Evolutionary conservation across 2,113 vertebrate genomes (phyloP), one percentile per base, ranked within the genome.

Genomic region (Otus sunia): DNA sequence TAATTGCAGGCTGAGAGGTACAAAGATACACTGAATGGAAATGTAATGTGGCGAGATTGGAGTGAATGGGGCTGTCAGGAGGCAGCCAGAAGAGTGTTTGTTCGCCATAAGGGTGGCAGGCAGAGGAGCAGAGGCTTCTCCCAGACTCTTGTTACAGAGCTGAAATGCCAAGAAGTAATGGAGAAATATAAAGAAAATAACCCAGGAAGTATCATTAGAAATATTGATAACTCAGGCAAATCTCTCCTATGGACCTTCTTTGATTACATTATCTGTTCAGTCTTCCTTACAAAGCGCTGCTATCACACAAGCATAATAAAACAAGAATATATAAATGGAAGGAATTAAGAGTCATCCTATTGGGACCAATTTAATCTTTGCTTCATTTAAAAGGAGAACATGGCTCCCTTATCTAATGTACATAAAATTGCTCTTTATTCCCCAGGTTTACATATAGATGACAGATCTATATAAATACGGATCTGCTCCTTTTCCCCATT

Each of bases 301-400:
- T 82, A 83, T 83, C 80, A 43, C 88, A 91, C 83, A 93, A 97
- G 94, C 78, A 88, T 96, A 96, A 97, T 94, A 94, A 96, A 97
- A 91, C 90, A 94, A 96, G 93, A 81, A 80, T 52, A 90, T 86
- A 96, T 86, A 96, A 96, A 94, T 84, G 92, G 88, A 77, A 91
- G 79, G 84, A 96, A 97, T 97, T 97, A 97, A 95, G 95, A 97
- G 86, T 52, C 92, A 76, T 94, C 91, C 97, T 96, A 73, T 17
- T 91, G 97, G 97, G 97, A 96, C 84, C 95, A 95, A 96, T 97
- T 97, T 97, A 97, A 97, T 97, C 92, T 94, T 86, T 94, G 91
- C 94, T 94, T 95, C 96, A 95, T 97, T 97, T 96, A 94, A 94
- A 96, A 94, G 92, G 62, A 96, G 95, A 97, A 96, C 95, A 97